phyloP scores from a whole-genome alignment of 1,140 invertebrate genomes.

The Heliothis virescens region DNA sequence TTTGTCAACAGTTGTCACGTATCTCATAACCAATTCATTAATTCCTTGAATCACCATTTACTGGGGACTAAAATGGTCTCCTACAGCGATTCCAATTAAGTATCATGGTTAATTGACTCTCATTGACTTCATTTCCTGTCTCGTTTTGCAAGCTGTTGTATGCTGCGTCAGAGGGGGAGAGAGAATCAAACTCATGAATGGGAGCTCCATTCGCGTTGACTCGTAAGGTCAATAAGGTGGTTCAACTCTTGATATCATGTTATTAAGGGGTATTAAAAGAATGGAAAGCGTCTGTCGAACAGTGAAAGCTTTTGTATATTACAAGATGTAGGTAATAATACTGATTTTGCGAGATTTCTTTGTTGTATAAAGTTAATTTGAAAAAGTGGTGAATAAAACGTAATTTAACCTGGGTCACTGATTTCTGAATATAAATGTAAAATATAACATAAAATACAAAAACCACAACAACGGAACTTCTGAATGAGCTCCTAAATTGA shows the following conservation, averaged over 20 bases:
- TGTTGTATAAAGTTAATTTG: not conserved
- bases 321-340: no score
- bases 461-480: no score
- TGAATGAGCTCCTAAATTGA: no score
- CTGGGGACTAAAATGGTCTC: conserved; percentile 22
- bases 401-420: no score
- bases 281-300: conserved; percentile 5
- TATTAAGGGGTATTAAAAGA: conserved; percentile 58
- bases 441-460: no score
- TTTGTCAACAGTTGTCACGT: not conserved
- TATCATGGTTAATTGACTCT: conserved; percentile 58
- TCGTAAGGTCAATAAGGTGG: conserved; percentile 73
- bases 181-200: conserved; percentile 62
- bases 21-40: not conserved
- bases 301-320: not conserved
- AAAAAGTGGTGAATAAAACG: no score
- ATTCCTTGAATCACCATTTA: conserved; percentile 27
- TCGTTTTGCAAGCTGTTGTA: conserved; percentile 24
- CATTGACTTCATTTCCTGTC: conserved; percentile 56
- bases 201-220: conserved; percentile 64
- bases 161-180: conserved; percentile 42
- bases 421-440: no score
- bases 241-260: conserved; percentile 62
- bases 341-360: conserved; percentile 3
- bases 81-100: conserved; percentile 47